These are phyloP conservation scores for Ptilorrhoa leucosticta DNA, from an alignment of 2,113 vertebrate species.

Conservation along the genomic window DNA sequence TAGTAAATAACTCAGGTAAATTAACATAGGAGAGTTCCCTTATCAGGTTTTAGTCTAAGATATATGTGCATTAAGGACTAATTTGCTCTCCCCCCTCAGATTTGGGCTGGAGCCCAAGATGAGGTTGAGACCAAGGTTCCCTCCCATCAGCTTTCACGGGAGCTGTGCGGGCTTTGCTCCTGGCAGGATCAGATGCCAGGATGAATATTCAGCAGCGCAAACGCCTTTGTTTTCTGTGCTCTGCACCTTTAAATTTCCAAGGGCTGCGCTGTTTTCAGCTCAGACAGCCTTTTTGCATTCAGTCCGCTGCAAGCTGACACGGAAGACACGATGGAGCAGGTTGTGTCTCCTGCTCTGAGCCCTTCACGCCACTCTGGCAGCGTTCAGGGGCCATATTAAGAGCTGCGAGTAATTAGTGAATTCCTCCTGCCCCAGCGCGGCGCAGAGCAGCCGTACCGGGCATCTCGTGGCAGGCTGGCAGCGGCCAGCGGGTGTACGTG, in stretches of 20 bases:
- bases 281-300: conserved; percentile 65
- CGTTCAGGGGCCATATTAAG: conserved; percentile 43
- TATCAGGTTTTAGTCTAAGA: conserved; percentile 56
- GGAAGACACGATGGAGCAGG: conserved; percentile 54
- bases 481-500: rapidly evolving
- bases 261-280: conserved; percentile 28
- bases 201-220: conserved; percentile 43
- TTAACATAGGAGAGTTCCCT: conserved; percentile 63
- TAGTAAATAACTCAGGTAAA: conserved; percentile 68
- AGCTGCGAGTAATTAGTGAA: conserved; percentile 40
- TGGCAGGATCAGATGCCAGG: not conserved
- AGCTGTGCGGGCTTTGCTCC: not conserved
- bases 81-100: conserved; percentile 45
- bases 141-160: conserved; percentile 8
- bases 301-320: conserved; percentile 42
- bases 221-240: conserved; percentile 52
- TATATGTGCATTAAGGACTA: conserved; percentile 64
- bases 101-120: conserved; percentile 40
- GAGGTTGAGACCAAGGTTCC: conserved; percentile 21
- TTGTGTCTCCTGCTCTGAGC: conserved; percentile 51
- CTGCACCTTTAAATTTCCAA: conserved; percentile 65
- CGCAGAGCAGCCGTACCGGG: not conserved
- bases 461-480: not conserved
- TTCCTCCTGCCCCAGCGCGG: not conserved
- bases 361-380: conserved; percentile 50